These are phyloP conservation scores for Archivesica marissinica DNA, from an alignment of 1,140 invertebrate genomes.

Conservation along the genomic window DNA sequence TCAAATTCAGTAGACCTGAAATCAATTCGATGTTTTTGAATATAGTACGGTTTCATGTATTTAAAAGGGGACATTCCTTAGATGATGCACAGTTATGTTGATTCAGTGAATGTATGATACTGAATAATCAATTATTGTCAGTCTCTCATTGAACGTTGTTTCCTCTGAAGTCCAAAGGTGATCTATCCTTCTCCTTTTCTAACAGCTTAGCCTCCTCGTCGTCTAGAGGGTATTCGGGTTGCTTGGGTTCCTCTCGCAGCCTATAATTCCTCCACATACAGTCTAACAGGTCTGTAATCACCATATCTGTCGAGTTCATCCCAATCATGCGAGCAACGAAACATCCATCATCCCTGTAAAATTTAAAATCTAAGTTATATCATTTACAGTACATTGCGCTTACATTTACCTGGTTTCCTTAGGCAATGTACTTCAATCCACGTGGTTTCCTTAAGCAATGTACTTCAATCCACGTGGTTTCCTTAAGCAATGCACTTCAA, in stretches of 20 bases:
- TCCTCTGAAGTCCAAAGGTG: slow-evolving; percentile 49
- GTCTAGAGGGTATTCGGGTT: slow-evolving; percentile 27
- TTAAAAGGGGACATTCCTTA: too few relatives aligned
- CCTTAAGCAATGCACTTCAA: too few relatives aligned
- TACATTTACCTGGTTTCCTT: too few relatives aligned
- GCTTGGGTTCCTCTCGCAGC: slow-evolving; percentile 48
- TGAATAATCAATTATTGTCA: not conserved
- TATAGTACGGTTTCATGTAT: too few relatives aligned
- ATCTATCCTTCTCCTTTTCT: slow-evolving; percentile 40
- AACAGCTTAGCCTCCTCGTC: slow-evolving; percentile 45
- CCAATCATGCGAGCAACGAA: slow-evolving; percentile 80
- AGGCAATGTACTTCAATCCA: too few relatives aligned
- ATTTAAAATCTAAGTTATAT: not conserved
- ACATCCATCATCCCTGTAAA: slow-evolving; percentile 76
- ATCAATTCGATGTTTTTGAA: too few relatives aligned
- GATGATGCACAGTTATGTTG: too few relatives aligned
- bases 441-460: too few relatives aligned
- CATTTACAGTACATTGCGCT: too few relatives aligned
- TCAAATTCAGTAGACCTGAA: too few relatives aligned
- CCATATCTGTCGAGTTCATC: slow-evolving; percentile 79
- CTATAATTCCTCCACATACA: slow-evolving; percentile 73
- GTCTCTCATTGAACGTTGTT: slow-evolving; percentile 48
- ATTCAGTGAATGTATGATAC: too few relatives aligned
- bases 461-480: too few relatives aligned
- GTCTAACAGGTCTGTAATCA: slow-evolving; percentile 76